Evolutionary conservation across 1,140 invertebrate species (phyloP).

Genomic region (Bombus breviceps): DNA sequence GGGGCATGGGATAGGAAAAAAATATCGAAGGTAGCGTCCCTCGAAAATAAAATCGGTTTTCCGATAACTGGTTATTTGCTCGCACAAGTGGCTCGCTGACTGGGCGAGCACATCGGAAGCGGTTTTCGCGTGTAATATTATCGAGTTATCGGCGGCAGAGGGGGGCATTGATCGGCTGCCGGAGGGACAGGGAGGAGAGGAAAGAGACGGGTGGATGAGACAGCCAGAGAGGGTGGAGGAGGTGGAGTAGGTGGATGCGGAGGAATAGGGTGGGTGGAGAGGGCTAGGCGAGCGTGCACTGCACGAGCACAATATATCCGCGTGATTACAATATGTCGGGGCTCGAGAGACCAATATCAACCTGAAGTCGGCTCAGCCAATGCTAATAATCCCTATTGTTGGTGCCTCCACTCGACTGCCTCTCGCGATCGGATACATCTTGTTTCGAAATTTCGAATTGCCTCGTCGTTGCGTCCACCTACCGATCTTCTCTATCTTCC

Average conservation of each 20-base stretch:
- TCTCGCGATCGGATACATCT: constrained; percentile 64
- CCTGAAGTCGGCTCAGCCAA: constrained; percentile 71
- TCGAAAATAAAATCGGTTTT: constrained; percentile 81
- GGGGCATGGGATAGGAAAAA: constrained; percentile 17
- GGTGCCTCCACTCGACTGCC: constrained; percentile 65
- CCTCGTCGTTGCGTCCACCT: constrained; percentile 27
- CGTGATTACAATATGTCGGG: constrained; percentile 79
- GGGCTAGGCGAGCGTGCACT: constrained; percentile 68
- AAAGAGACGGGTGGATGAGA: constrained; percentile 16
- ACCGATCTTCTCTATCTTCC: not conserved
- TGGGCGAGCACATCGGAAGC: constrained; percentile 80
- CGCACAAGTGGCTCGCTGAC: constrained; percentile 80
- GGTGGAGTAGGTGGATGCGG: constrained; percentile 56
- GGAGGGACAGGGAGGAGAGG: constrained; percentile 43
- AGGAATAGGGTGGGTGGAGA: constrained; percentile 61
- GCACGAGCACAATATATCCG: constrained; percentile 75
- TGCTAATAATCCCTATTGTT: constrained; percentile 75
- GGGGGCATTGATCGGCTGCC: constrained; percentile 67
- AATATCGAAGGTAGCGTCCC: constrained; percentile 56
- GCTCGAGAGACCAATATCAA: constrained; percentile 73
- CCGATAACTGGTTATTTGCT: constrained; percentile 82
- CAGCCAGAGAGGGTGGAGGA: constrained; percentile 36
- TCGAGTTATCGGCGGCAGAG: constrained; percentile 78
- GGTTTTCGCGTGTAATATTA: constrained; percentile 81
- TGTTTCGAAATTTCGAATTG: constrained; percentile 68